Evolutionary conservation across 2,888 invertebrate species (phyloP).

Genomic region (Nipponacmea schrenckii): DNA sequence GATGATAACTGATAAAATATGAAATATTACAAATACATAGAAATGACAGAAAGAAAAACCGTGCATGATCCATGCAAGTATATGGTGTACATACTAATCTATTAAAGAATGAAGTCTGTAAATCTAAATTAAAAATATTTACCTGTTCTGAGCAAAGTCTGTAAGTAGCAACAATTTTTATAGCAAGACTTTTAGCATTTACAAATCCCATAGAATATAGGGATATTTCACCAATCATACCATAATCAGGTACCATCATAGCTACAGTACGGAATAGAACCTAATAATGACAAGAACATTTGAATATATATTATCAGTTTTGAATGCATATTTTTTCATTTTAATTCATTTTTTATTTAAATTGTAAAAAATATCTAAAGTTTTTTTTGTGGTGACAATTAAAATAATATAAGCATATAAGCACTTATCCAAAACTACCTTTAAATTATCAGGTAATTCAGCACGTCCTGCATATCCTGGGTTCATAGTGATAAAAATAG

Average conservation of each 20-base stretch:
- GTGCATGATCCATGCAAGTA: too few species aligned
- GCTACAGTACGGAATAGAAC: constrained; percentile 67
- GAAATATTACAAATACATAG: not conserved
- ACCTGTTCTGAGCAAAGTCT: constrained; percentile 66
- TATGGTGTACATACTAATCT: too few species aligned
- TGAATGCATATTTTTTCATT: too few species aligned
- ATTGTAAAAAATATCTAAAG: too few species aligned
- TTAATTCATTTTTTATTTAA: too few species aligned
- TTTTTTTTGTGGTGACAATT: too few species aligned
- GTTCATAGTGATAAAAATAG: constrained; percentile 69
- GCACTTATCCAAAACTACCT: constrained; percentile 42
- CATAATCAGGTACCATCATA: constrained; percentile 69
- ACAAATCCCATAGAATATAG: constrained; percentile 69
- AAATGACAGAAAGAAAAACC: too few species aligned
- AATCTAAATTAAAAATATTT: not conserved
- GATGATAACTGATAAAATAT: constrained; percentile 61
- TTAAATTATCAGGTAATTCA: constrained; percentile 68
- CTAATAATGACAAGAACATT: constrained; percentile 34
- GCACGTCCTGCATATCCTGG: constrained; percentile 67
- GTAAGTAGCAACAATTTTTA: constrained; percentile 67
- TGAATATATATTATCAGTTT: too few species aligned
- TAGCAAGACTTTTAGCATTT: constrained; percentile 62
- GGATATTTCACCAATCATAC: constrained; percentile 67
- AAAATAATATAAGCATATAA: too few species aligned
- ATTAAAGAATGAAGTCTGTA: too few species aligned